Conservation (phyloP, 2,888 invertebrate genomes). For the Sclerodermus sp. region DNA sequence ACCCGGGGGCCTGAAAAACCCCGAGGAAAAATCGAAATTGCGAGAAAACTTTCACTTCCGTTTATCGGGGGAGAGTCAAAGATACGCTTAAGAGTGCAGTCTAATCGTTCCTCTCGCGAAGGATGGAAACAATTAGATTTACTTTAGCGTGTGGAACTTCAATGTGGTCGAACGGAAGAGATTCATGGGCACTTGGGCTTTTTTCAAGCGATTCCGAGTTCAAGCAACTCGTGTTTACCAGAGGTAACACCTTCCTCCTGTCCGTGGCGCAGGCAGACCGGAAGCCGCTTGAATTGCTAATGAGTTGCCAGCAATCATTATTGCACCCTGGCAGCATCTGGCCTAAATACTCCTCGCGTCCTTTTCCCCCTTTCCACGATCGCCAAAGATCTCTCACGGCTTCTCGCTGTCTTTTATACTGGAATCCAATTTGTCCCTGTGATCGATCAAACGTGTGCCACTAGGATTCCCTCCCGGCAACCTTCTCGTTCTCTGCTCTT, state of each 20-base stretch:
- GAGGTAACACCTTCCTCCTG: constrained; percentile 29
- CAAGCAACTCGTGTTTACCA: constrained; percentile 47
- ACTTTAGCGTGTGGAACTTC: too few species aligned
- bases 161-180: too few species aligned
- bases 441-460: too few species aligned
- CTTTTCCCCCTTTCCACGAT: constrained; percentile 8
- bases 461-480: too few species aligned
- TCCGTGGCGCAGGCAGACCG: constrained; percentile 34
- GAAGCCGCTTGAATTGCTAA: constrained; percentile 54
- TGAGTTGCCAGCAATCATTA: constrained; percentile 38
- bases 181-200: too few species aligned
- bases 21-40: too few species aligned
- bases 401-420: background rate
- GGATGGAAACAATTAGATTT: too few species aligned
- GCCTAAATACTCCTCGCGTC: constrained; percentile 39
- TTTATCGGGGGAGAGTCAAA: constrained; percentile 17
- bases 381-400: constrained; percentile 5
- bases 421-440: too few species aligned
- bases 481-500: too few species aligned
- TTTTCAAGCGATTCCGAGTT: constrained; percentile 34
- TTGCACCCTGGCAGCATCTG: constrained; percentile 34
- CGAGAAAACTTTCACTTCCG: background rate
- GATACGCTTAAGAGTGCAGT: too few species aligned
- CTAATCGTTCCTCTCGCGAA: too few species aligned
- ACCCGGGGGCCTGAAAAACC: too few species aligned